Percentiles rank a stretch among this genome's conserved stretches.
Conservation (phyloP, 2,797 vertebrate species). For the Ctenosaura bakeri region DNA sequence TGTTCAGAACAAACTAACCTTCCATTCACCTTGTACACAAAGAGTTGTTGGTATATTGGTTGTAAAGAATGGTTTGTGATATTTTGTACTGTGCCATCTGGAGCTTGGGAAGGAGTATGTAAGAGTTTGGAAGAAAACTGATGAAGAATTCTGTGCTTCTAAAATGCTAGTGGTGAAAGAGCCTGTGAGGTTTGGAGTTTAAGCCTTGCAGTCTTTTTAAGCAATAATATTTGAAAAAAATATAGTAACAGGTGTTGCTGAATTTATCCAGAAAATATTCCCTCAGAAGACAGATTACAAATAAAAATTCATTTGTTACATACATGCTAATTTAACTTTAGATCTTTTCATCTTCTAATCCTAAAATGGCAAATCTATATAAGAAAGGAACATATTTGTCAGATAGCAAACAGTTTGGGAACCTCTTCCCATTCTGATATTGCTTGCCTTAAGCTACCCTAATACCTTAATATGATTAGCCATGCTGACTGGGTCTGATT, state of each 20-base stretch:
- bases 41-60: neutral
- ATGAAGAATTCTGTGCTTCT: neutral
- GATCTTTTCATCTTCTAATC: neutral
- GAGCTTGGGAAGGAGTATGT: too few species aligned
- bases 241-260: neutral
- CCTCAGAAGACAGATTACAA: neutral
- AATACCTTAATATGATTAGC: neutral
- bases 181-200: neutral
- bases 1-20: neutral
- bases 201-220: slow-evolving; percentile 1
- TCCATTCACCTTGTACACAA: neutral
- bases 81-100: neutral
- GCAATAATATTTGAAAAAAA: neutral
- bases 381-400: neutral
- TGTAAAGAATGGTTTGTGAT: neutral
- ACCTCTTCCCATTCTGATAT: neutral
- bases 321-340: neutral
- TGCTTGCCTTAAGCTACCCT: neutral
- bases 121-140: neutral
- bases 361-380: neutral
- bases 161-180: too few species aligned
- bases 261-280: neutral
- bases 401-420: neutral
- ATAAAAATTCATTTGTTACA: neutral
- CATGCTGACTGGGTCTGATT: neutral